Evolutionary conservation across 2,797 vertebrate species (phyloP), one percentile per base, ranked within the genome.

Genomic region (Phrynocephalus vlangalii): DNA sequence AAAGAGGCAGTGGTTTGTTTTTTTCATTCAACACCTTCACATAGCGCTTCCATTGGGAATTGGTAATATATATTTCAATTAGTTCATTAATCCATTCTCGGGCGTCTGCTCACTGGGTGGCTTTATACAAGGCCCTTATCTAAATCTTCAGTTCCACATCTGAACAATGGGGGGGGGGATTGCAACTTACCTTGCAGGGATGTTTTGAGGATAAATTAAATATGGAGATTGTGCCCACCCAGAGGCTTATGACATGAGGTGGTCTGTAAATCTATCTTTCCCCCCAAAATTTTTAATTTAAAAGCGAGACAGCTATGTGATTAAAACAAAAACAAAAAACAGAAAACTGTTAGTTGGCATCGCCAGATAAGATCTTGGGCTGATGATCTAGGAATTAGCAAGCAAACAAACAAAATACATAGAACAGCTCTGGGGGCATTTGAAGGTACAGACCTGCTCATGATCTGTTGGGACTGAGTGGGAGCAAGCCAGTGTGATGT

Each of bases 41-140:
- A 85, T 81, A 76, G 63, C 52, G 71, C 60, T 63, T 76, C 56
- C 81, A 50, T 81, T 85, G 60, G 76, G 78, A 81, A 75, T 75
- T 56, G 63, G 60, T 70, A 84, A 85, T 84, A 81, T 80, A 72
- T 85, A 76, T 88, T 88, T 88, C 87, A 85, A 81, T 85, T 73
- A 85, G 83, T 48, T 85, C 84, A 84, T 88, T 81, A 88, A 85
- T 88, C 60, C 79, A 66, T 2, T 67, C 56, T 84, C 44, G n/a
- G 68, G 68, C 6, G n/a, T 85, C 78, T 88, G 48, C 83, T 68
- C 30, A n/a, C 78, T 85, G 83, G 83, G 78, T 88, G 83, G 83
- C 63, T 88, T 85, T 76, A 11, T 30, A 26, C 83, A 81, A 80
- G 72, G 80, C 78, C 60, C 78, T 85, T 85, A 88, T 88, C 87